Evolutionary conservation across 2,113 vertebrate species (phyloP).

Genomic region (Coregonus clupeaformis): DNA sequence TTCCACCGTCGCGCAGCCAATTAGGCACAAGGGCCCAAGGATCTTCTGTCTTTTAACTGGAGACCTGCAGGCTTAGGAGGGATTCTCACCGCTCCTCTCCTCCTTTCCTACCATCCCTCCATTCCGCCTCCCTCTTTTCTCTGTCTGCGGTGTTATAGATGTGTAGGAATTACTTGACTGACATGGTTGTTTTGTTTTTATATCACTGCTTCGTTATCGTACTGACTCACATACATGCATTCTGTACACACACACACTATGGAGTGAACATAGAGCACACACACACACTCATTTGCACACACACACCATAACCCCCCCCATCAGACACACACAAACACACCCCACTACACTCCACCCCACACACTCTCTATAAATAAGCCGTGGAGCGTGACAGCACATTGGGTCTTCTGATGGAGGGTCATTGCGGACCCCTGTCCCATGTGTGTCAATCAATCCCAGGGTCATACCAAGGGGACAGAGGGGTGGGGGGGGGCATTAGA

Average conservation of each 20-base stretch:
- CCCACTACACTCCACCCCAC: not conserved
- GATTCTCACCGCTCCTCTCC: not conserved
- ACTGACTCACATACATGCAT: too few species aligned
- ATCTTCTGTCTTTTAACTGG: constrained; percentile 38
- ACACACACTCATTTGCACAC: not conserved
- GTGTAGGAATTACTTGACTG: not conserved
- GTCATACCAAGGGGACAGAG: not conserved
- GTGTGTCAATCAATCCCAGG: not conserved
- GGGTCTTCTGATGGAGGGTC: not conserved
- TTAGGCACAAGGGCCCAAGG: constrained; percentile 52
- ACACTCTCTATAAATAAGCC: not conserved
- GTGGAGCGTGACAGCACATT: not conserved
- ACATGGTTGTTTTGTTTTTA: too few species aligned
- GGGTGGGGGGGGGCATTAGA: constrained; percentile 36
- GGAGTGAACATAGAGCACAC: not conserved
- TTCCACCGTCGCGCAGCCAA: constrained; percentile 67
- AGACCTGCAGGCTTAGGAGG: constrained; percentile 54
- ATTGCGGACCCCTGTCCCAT: not conserved
- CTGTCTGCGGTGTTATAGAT: not conserved
- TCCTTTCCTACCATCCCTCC: not conserved
- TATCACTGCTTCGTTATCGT: too few species aligned
- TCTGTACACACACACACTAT: too few species aligned
- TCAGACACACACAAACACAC: not conserved
- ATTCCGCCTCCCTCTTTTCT: not conserved
- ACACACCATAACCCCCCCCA: not conserved